Conservation (phyloP, 2,113 vertebrate species). For the Scomber colias region DNA sequence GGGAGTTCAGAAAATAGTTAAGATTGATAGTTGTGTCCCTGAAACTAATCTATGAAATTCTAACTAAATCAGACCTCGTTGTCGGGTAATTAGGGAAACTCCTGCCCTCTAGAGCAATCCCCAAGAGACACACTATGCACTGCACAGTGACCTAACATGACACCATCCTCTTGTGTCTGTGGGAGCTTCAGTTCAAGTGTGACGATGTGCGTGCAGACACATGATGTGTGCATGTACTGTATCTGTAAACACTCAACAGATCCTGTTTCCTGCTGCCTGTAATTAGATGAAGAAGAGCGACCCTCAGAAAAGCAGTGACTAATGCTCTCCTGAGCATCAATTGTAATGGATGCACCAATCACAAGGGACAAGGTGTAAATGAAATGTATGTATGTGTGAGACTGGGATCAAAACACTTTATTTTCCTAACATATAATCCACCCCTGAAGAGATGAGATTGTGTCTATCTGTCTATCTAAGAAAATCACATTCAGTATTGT, state of each 20-base stretch:
- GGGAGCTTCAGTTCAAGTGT: slow-evolving; percentile 13
- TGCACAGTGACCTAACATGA: slow-evolving; percentile 45
- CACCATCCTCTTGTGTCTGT: slow-evolving; percentile 21
- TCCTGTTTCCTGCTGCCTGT: slow-evolving; percentile 56
- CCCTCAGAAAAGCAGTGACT: slow-evolving; percentile 31
- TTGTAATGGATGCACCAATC: slow-evolving; percentile 12
- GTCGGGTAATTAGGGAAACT: slow-evolving; percentile 43
- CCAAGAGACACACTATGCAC: slow-evolving; percentile 13
- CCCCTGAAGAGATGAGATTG: too few relatives aligned
- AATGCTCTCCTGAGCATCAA: slow-evolving; percentile 44
- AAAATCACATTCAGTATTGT: too few relatives aligned
- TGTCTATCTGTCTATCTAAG: too few relatives aligned
- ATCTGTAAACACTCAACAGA: slow-evolving; percentile 49
- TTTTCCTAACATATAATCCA: too few relatives aligned
- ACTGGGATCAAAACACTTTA: not conserved
- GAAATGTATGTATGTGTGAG: not conserved
- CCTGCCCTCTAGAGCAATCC: slow-evolving; percentile 14
- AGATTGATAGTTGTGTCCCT: not conserved
- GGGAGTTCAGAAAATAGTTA: not conserved
- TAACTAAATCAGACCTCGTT: not conserved
- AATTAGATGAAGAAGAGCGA: slow-evolving; percentile 58
- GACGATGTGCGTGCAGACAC: slow-evolving; percentile 22
- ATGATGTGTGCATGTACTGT: slow-evolving; percentile 22
- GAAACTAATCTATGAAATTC: not conserved
- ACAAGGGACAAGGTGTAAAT: not conserved